Conservation (phyloP, 2,113 vertebrate species). For the Guaruba guarouba region DNA sequence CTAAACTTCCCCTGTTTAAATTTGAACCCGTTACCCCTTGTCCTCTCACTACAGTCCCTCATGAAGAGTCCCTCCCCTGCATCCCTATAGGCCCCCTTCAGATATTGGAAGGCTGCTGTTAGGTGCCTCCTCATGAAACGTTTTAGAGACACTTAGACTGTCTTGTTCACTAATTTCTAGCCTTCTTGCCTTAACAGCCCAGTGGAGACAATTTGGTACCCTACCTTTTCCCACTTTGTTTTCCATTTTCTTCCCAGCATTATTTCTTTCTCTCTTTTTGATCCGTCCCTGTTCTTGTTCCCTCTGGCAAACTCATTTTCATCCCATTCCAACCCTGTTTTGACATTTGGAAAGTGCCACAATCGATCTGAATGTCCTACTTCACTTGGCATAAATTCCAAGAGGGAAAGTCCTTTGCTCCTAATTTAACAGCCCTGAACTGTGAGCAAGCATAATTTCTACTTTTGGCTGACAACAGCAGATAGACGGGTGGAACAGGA, state of each 20-base stretch:
- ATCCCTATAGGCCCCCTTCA: too few species aligned
- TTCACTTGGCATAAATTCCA: not conserved
- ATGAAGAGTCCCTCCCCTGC: too few species aligned
- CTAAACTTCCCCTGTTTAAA: too few species aligned
- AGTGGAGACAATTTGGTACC: not conserved
- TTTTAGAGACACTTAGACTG: not conserved
- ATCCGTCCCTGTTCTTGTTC: not conserved
- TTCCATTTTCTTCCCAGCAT: not conserved
- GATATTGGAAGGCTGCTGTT: not conserved
- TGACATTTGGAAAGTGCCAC: not conserved
- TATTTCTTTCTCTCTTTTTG: not conserved
- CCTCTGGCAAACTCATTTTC: not conserved
- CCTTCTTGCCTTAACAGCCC: not conserved
- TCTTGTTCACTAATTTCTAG: not conserved
- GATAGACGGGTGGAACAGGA: not conserved
- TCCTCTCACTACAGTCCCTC: too few species aligned
- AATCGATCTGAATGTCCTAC: not conserved
- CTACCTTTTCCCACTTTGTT: not conserved
- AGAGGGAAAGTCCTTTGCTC: conserved; percentile 6
- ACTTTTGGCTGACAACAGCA: not conserved
- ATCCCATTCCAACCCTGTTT: not conserved
- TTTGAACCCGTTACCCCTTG: too few species aligned
- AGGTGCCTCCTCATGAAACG: not conserved
- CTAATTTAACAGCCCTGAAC: not conserved
- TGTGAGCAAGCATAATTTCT: conserved; percentile 7